Evolutionary conservation across 2,888 invertebrate genomes (phyloP).

Genomic region (Quadriops clusia): DNA sequence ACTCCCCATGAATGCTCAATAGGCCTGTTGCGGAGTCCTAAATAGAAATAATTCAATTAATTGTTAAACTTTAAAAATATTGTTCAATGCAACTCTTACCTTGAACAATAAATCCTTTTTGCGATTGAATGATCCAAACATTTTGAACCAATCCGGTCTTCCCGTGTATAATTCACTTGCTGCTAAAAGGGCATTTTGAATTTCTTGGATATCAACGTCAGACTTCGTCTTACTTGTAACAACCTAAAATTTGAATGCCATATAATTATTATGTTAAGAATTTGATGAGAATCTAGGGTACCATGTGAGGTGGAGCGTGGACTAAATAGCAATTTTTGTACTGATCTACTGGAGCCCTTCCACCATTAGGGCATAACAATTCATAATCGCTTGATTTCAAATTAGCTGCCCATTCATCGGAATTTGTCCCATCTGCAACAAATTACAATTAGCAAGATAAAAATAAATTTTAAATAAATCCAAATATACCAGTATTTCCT

Average conservation of each 20-base stretch:
- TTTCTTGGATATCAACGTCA: conserved; percentile 39
- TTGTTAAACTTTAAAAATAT: conserved; percentile 9
- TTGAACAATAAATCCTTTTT: conserved; percentile 41
- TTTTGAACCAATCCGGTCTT: conserved; percentile 48
- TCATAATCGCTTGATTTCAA: conserved; percentile 43
- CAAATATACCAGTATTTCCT: conserved; percentile 39
- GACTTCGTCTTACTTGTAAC: conserved; percentile 33
- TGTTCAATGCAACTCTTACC: conserved; percentile 26
- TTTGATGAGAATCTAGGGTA: conserved; percentile 19
- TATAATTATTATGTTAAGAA: neutral
- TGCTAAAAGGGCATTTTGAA: conserved; percentile 50
- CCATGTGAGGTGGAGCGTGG: conserved; percentile 44
- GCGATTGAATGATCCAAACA: conserved; percentile 48
- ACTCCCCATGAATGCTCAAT: conserved; percentile 28
- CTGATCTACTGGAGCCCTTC: conserved; percentile 41
- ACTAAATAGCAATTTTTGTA: conserved; percentile 50
- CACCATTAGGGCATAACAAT: conserved; percentile 52
- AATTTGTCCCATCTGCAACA: conserved; percentile 48
- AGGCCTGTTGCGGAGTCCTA: conserved; percentile 39
- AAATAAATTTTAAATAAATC: conserved; percentile 6
- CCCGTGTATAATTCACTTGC: conserved; percentile 44
- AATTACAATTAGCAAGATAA: too few species aligned
- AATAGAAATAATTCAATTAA: conserved; percentile 7
- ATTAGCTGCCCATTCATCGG: conserved; percentile 39
- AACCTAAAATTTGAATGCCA: conserved; percentile 25